These are phyloP conservation scores for Temnothorax curvispinosus DNA, from an alignment of 1,140 invertebrate genomes.

Conservation along the genomic window DNA sequence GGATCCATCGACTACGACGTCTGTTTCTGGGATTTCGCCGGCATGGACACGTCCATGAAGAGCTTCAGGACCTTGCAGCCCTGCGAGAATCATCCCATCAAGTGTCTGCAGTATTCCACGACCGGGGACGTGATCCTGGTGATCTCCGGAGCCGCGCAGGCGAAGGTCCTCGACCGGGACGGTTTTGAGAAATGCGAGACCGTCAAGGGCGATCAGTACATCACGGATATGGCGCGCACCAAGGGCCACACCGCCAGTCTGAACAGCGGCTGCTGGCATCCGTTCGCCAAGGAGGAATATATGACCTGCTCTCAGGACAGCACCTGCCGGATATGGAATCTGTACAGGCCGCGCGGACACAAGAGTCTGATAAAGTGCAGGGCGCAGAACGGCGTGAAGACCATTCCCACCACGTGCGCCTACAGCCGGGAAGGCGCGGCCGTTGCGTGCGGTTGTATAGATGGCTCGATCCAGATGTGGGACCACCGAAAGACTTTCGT, in stretches of 20 bases:
- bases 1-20: constrained; percentile 98
- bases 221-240: constrained; percentile 70
- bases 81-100: constrained; percentile 98
- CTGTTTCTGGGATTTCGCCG: constrained; percentile 99
- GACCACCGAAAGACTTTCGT: constrained; percentile 95
- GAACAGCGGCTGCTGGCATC: constrained; percentile 97
- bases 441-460: constrained; percentile 96
- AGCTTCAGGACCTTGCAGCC: constrained; percentile 97
- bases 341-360: constrained; percentile 92
- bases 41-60: constrained; percentile 96
- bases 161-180: constrained; percentile 98
- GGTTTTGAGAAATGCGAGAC: constrained; percentile 98
- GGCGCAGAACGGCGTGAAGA: constrained; percentile 95
- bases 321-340: constrained; percentile 96
- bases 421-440: constrained; percentile 96
- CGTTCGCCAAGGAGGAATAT: constrained; percentile 96
- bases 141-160: constrained; percentile 95
- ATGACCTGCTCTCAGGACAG: constrained; percentile 97
- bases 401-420: constrained; percentile 93
- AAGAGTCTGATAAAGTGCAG: constrained; percentile 96
- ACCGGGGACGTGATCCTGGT: constrained; percentile 98
- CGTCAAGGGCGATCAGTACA: constrained; percentile 90
- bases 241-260: constrained; percentile 96
- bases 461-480: constrained; percentile 99
- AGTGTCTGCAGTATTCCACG: constrained; percentile 93